Percentiles rank a stretch among this genome's conserved stretches.
phyloP scores from a whole-genome alignment of 2,113 vertebrate species.

The Cyanoliseus patagonus region DNA sequence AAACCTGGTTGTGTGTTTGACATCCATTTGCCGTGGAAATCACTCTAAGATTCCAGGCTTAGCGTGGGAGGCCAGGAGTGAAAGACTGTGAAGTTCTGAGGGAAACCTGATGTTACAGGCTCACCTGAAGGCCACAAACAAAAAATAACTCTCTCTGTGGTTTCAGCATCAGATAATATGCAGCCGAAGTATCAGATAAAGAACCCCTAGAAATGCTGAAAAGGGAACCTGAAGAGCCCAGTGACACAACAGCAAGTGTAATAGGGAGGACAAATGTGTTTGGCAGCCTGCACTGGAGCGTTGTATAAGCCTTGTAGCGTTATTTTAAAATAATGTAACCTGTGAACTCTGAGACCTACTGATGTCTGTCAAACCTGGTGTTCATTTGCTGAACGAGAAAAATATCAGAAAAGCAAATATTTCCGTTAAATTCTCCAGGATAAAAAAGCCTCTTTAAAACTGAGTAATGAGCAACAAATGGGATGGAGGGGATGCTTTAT shows the following conservation, averaged over 20 bases:
- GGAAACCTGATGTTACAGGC: not conserved
- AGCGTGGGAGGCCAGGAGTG: not conserved
- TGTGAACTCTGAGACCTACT: not conserved
- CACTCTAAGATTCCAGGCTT: not conserved
- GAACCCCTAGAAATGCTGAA: not conserved
- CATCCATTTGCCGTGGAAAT: not conserved
- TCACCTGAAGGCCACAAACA: not conserved
- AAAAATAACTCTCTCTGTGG: not conserved
- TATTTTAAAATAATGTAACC: slow-evolving; percentile 15
- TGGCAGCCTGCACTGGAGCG: not conserved
- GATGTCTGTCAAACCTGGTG: not conserved
- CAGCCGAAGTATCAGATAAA: not conserved
- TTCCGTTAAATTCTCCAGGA: slow-evolving; percentile 2
- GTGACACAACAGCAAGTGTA: not conserved
- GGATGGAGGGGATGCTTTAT: not conserved
- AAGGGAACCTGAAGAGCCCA: not conserved
- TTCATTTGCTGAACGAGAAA: not conserved
- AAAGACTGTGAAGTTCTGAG: not conserved
- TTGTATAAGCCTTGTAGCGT: not conserved
- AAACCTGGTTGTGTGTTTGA: not conserved
- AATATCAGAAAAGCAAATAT: not conserved
- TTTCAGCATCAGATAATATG: not conserved
- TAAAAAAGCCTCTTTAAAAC: slow-evolving; percentile 11
- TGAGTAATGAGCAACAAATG: not conserved
- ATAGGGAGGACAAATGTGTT: not conserved